Evolutionary conservation across 2,113 vertebrate species (phyloP).

Genomic region (Ranitomeya imitator): DNA sequence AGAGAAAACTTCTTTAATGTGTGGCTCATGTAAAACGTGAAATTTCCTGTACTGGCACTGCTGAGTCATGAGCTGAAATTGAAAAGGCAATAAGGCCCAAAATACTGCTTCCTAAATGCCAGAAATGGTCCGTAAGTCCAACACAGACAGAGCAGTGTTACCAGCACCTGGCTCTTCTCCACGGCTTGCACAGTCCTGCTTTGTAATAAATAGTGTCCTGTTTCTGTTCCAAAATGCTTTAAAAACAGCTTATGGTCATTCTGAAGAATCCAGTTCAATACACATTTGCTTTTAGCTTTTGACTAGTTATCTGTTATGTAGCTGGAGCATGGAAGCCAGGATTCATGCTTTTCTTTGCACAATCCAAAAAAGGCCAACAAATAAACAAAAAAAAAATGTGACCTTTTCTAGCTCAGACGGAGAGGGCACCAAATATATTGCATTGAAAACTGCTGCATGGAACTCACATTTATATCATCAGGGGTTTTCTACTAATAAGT

Average conservation of each 20-base stretch:
- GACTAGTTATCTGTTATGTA: slow-evolving; percentile 34
- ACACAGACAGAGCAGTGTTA: slow-evolving; percentile 30
- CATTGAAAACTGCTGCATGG: not conserved
- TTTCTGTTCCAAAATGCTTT: slow-evolving; percentile 39
- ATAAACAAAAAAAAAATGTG: slow-evolving; percentile 27
- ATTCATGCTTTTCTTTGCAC: slow-evolving; percentile 32
- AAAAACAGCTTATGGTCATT: slow-evolving; percentile 39
- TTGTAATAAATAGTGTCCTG: slow-evolving; percentile 46
- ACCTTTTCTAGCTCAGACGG: not conserved
- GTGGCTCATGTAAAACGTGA: slow-evolving; percentile 29
- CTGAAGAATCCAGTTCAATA: slow-evolving; percentile 27
- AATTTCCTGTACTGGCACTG: slow-evolving; percentile 52
- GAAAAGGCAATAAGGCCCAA: slow-evolving; percentile 38
- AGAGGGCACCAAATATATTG: not conserved
- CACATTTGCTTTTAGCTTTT: slow-evolving; percentile 46
- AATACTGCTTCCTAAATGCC: slow-evolving; percentile 42
- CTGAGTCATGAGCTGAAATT: slow-evolving; percentile 48
- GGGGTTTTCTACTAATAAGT: no score
- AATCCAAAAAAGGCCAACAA: slow-evolving; percentile 25
- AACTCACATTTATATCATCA: not conserved
- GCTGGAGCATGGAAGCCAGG: slow-evolving; percentile 16
- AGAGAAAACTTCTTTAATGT: slow-evolving; percentile 28
- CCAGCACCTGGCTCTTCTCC: slow-evolving; percentile 24
- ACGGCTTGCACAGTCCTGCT: slow-evolving; percentile 7
- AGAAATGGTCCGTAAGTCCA: slow-evolving; percentile 20